phyloP scores from a whole-genome alignment of 2,113 vertebrate species.

The Cichladusa arquata region DNA sequence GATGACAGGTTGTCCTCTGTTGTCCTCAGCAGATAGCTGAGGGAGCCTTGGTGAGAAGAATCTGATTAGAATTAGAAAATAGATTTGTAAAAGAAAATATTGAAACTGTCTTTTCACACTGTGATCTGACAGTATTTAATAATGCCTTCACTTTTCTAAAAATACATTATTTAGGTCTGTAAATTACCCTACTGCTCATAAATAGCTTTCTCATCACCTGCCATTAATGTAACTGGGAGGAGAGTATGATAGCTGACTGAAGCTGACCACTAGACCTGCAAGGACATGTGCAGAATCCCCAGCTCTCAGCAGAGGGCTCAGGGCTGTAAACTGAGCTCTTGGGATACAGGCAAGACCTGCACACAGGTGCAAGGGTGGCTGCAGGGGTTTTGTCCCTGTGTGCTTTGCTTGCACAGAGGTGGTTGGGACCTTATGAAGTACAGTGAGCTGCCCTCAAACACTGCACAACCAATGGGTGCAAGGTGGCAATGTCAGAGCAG shows the following conservation, averaged over 20 bases:
- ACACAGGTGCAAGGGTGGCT: background rate
- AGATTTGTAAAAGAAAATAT: constrained; percentile 20
- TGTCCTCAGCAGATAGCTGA: constrained; percentile 7
- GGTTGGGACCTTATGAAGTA: background rate
- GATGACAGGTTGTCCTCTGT: constrained; percentile 20
- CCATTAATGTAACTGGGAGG: background rate
- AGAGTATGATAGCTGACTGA: background rate
- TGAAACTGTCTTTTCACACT: background rate
- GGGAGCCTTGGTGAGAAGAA: background rate
- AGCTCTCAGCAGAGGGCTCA: background rate
- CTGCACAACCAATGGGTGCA: background rate
- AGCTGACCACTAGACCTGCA: background rate
- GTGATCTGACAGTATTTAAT: background rate
- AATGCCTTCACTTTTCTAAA: background rate
- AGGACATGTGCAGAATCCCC: background rate
- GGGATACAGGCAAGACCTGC: background rate
- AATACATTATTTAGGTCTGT: background rate
- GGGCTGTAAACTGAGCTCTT: background rate
- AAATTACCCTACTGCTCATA: background rate
- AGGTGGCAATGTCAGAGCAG: background rate
- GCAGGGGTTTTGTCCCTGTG: background rate
- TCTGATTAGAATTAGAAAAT: background rate
- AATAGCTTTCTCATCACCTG: background rate
- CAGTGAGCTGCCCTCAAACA: background rate
- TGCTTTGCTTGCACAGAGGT: background rate